phyloP scores from a whole-genome alignment of 2,888 invertebrate genomes.

The Glyphotaelius pellucidus region DNA sequence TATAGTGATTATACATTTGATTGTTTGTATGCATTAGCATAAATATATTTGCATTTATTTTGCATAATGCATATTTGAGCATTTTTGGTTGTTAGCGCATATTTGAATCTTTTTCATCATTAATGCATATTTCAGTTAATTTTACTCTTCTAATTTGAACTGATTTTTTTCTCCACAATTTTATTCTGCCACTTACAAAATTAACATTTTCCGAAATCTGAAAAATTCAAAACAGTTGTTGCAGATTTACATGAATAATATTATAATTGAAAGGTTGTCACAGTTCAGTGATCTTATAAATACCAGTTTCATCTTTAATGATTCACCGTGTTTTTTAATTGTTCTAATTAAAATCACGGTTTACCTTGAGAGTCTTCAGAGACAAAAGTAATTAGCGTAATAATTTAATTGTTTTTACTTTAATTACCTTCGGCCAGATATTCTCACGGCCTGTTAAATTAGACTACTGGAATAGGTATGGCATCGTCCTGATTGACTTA shows the following conservation, averaged over 20 bases:
- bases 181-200: too few relatives aligned
- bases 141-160: too few relatives aligned
- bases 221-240: not conserved
- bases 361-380: not conserved
- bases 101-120: too few relatives aligned
- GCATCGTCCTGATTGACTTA: not conserved
- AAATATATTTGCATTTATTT: too few relatives aligned
- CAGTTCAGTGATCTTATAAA: not conserved
- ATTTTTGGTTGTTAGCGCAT: too few relatives aligned
- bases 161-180: too few relatives aligned
- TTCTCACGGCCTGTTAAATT: not conserved
- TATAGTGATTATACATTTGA: too few relatives aligned
- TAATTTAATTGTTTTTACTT: not conserved
- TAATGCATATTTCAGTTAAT: too few relatives aligned
- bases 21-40: too few relatives aligned
- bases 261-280: not conserved
- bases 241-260: not conserved
- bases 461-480: not conserved
- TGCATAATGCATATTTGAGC: too few relatives aligned
- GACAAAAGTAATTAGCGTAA: not conserved
- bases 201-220: too few relatives aligned
- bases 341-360: not conserved
- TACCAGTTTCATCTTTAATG: not conserved
- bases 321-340: not conserved
- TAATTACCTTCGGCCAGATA: not conserved